Evolutionary conservation across 1,140 invertebrate genomes (phyloP), one percentile per base, ranked within the genome.

Genomic region (Magallana angulata): DNA sequence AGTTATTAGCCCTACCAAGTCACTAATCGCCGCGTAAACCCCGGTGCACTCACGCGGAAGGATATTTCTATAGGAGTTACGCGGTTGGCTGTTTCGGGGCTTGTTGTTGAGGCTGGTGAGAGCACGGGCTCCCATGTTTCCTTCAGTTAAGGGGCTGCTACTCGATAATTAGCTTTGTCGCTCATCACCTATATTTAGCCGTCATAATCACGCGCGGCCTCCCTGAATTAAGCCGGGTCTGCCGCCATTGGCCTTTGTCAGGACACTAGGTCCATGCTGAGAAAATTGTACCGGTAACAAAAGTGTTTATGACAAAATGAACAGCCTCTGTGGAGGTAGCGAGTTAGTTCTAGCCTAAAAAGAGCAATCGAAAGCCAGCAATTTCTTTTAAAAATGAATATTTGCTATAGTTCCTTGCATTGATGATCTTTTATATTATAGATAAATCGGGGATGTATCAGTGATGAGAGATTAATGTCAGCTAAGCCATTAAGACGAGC

Each of bases 301-400:
- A 18, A 57, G 71, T 86, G 85, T 86, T 86, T 86, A 86, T 86
- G 76, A 57, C 68, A 57, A 68, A 36, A n/a, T 62, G 84, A 85
- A 62, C 48, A 85, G 56, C 60, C 7, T 14, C 18, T 18, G 62
- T 68, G 68, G 68, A n/a, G 68, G 48, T 57, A 82, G 80, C 56
- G 56, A 82, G 48, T 57, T 82, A 82, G 48, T 48, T 5, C 36
- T 48, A 48, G 36, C 36, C 36, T 48, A 48, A 48, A 48, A 48
- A 48, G 36, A 48, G 36, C 68, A 76, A 76, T 12, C 24, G 68
- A 76, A 24, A 12, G 36, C 24, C 68, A 76, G 68, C 24, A 24
- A 30, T 11, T 76, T 30, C 24, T 9, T 30, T 24, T 8, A 48
- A 48, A 36, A 76, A 76, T 30, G 24, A 76, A 24, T 76, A 11